phyloP scores from a whole-genome alignment of 2,888 invertebrate genomes.

The Exephanes ischioxanthus region DNA sequence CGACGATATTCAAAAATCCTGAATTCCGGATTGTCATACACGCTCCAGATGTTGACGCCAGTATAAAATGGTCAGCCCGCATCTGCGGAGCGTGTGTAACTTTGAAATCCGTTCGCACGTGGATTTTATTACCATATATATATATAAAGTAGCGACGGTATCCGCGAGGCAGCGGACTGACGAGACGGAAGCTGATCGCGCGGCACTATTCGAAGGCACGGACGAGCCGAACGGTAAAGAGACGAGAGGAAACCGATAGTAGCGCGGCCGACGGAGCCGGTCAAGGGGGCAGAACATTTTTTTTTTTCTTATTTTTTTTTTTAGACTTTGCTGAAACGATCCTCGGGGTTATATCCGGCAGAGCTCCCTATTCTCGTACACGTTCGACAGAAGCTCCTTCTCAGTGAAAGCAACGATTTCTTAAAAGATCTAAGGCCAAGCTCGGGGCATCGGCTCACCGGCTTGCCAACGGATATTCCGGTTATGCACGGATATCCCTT shows the following conservation, averaged over 20 bases:
- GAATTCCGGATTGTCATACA: not conserved
- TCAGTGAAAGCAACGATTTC: slow-evolving; percentile 24
- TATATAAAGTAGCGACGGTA: not conserved
- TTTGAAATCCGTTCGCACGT: too few species aligned
- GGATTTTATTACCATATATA: not conserved
- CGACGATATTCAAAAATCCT: not conserved
- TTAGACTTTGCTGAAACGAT: slow-evolving; percentile 40
- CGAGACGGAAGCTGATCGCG: slow-evolving; percentile 53
- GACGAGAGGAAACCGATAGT: slow-evolving; percentile 6
- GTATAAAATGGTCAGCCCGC: not conserved
- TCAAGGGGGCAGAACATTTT: slow-evolving; percentile 50
- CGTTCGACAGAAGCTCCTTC: slow-evolving; percentile 6
- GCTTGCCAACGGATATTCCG: slow-evolving; percentile 66
- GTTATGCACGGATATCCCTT: slow-evolving; percentile 60
- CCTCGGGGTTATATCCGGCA: slow-evolving; percentile 45
- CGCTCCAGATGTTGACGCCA: not conserved
- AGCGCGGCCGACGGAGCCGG: not conserved
- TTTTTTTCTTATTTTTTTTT: slow-evolving; percentile 38
- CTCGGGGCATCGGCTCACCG: not conserved
- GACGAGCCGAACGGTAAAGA: slow-evolving; percentile 17
- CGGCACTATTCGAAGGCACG: slow-evolving; percentile 47
- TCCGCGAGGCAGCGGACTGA: not conserved
- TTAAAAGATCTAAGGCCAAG: slow-evolving; percentile 58
- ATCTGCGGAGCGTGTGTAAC: too few species aligned
- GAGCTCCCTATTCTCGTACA: slow-evolving; percentile 9